A percentile compares a stretch with the other conserved stretches of the same genome.
Evolutionary conservation across 2,888 invertebrate genomes (phyloP).

Genomic region (Sepiola atlantica): DNA sequence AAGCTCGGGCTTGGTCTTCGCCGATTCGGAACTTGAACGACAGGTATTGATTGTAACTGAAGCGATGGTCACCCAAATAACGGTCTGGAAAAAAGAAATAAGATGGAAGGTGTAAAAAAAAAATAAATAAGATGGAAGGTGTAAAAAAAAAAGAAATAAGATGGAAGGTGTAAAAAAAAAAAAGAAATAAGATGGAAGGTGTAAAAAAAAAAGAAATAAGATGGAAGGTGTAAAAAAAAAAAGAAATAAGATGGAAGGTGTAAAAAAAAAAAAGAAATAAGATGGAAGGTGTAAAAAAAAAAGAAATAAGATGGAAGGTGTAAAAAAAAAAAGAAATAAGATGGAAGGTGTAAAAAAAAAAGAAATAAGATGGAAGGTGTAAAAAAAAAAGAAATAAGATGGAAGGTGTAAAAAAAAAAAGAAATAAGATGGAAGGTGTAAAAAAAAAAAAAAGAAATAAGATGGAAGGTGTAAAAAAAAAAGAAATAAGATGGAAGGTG

Average conservation of each 20-base stretch:
- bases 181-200: neutral
- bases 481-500: too few species aligned
- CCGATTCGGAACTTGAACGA: conserved; percentile 91
- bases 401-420: too few species aligned
- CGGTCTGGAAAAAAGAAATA: conserved; percentile 77
- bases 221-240: neutral
- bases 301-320: neutral
- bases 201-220: neutral
- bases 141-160: neutral
- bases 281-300: neutral
- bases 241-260: too few species aligned
- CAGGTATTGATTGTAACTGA: conserved; percentile 94
- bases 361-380: too few species aligned
- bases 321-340: neutral
- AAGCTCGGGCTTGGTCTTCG: conserved; percentile 85
- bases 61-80: conserved; percentile 79
- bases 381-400: neutral
- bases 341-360: neutral
- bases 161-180: too few species aligned
- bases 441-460: too few species aligned
- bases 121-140: neutral
- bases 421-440: too few species aligned
- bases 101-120: neutral
- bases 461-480: too few species aligned
- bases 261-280: neutral